Evolutionary conservation across 2,113 vertebrate species (phyloP).

Genomic region (Proteles cristata): DNA sequence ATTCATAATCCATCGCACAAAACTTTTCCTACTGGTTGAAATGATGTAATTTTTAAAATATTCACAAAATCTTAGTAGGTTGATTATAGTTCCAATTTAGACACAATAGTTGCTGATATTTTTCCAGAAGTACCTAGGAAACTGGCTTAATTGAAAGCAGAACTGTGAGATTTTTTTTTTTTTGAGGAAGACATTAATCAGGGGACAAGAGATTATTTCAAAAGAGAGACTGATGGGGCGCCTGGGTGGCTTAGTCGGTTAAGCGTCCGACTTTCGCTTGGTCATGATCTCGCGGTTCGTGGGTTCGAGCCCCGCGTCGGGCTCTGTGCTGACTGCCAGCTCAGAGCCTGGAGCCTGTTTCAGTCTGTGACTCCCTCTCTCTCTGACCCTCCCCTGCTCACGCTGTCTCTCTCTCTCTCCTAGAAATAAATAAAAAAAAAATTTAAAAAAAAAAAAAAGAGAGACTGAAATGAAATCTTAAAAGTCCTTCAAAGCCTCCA

Average conservation of each 20-base stretch:
- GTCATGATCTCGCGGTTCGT: no score
- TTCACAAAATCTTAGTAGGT: not conserved
- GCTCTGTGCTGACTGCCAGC: no score
- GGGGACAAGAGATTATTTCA: not conserved
- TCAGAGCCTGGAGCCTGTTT: no score
- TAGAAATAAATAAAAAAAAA: no score
- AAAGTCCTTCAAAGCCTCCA: not conserved
- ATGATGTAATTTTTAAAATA: not conserved
- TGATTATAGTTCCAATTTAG: not conserved
- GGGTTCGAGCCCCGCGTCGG: no score
- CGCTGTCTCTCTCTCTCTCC: no score
- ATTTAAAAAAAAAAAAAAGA: no score
- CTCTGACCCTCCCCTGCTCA: no score
- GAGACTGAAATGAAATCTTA: not conserved
- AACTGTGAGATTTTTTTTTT: not conserved
- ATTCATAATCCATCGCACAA: not conserved
- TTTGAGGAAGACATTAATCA: not conserved
- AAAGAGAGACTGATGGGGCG: not conserved
- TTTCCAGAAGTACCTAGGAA: not conserved
- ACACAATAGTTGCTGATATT: not conserved
- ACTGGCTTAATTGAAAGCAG: not conserved
- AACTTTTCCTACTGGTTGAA: not conserved
- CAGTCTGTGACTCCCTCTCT: no score
- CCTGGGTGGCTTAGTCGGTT: no score
- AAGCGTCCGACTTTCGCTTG: no score